Evolutionary conservation across 2,888 invertebrate species (phyloP).

Genomic region (Nebria brevicollis): DNA sequence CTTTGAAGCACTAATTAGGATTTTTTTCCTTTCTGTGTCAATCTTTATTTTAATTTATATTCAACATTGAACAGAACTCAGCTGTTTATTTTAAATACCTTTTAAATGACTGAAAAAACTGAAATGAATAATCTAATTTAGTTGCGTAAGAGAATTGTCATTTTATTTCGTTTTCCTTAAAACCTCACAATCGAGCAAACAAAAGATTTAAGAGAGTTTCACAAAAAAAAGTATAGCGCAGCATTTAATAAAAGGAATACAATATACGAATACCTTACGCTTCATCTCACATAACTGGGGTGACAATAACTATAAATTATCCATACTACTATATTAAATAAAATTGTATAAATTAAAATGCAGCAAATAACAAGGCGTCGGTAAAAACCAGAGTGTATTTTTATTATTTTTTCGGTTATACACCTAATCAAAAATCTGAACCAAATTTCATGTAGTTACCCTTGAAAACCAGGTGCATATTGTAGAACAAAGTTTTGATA

Average conservation of each 20-base stretch:
- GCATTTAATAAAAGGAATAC: too few species aligned
- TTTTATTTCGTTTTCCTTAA: neutral
- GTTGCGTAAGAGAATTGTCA: neutral
- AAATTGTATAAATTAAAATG: neutral
- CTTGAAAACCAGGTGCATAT: slow-evolving; percentile 1
- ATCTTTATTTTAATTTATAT: neutral
- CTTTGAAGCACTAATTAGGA: neutral
- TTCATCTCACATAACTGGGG: too few species aligned
- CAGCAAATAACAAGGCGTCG: neutral
- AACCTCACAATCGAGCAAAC: neutral
- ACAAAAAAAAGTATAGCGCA: too few species aligned
- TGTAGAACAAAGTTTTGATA: neutral
- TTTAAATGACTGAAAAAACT: neutral
- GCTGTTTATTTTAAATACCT: neutral
- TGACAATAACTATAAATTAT: too few species aligned
- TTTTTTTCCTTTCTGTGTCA: neutral
- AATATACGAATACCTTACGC: too few species aligned
- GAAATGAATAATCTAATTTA: neutral
- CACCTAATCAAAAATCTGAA: neutral
- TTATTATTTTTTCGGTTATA: neutral
- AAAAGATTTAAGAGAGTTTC: too few species aligned
- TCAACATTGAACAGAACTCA: neutral
- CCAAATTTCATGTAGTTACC: neutral
- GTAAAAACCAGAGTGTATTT: neutral
- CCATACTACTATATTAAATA: neutral